Base-by-base conservation (phyloP, 1,140 invertebrate genomes). In the Drosophila kurseongensis region DNA sequence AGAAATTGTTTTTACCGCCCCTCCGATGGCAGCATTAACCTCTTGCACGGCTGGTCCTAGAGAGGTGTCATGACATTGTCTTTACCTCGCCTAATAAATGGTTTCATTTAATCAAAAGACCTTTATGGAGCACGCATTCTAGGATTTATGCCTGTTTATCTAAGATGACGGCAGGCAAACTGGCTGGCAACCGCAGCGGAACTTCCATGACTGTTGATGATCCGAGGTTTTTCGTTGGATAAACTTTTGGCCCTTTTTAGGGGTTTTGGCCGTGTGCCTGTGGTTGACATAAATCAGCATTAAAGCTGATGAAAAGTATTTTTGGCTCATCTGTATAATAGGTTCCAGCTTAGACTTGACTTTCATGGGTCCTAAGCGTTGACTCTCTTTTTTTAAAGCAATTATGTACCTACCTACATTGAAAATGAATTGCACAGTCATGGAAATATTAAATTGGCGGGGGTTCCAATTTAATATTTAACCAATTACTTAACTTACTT, bases 91-190 rank as follows among this genome's bases (percentile, higher is more conserved):
- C 51, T 90, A 78, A 88, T 84, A 88, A 88, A 88, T 88, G 80
- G 84, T 78, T 89, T 84, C 84, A 88, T 88, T 88, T 88, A 88
- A 89, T 88, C 84, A 89, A 88, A 76, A 71, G 80, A 50, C 73
- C 69, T 88, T 88, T 79, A 88, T 89, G 72, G 73, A 62, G 56
- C 71, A 75, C 63, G 76, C 79, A 75, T 52, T 58, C 75, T 77
- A 78, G 65, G 77, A 77, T 68, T 80, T 75, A 89, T 78, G 76
- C 61, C 79, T 74, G 63, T 78, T 73, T 77, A 84, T 77, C 55
- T 84, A 68, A 77, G 65, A 71, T 71, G 66, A 57, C 50, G 51
- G 44, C 51, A 6, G 67, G 42, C 62, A 65, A 51, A 57, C 62
- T 74, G 57, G 41, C 51, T 54, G 41, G 32, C n/a, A 67, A 42